A percentile compares a stretch with the other conserved stretches of the same genome.
These are phyloP conservation scores for Pollicipes pollicipes DNA, from an alignment of 1,140 invertebrate species.

Conservation along the genomic window DNA sequence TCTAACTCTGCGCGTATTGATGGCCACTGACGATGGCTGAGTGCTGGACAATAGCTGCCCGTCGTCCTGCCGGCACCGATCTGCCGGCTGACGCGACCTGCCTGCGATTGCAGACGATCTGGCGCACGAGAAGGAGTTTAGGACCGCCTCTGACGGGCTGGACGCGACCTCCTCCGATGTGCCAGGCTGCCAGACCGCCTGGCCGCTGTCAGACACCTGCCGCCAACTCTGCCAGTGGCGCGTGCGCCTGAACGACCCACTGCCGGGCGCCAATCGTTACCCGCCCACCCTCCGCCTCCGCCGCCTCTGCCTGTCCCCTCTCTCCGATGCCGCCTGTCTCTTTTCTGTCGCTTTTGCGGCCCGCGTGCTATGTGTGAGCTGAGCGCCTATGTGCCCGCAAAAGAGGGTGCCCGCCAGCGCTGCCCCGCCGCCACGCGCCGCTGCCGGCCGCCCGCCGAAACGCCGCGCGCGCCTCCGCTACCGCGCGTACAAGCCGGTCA, in stretches of 20 bases:
- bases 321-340: not conserved
- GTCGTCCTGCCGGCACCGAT: not conserved
- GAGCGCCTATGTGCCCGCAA: not conserved
- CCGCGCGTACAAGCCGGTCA: conserved; percentile 87
- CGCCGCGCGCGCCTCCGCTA: no score
- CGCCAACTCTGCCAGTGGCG: no score
- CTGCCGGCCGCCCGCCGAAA: no score
- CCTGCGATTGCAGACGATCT: conserved; percentile 62
- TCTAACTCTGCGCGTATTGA: not conserved
- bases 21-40: not conserved
- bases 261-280: no score
- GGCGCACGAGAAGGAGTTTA: conserved; percentile 90
- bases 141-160: conserved; percentile 90
- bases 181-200: conserved; percentile 53
- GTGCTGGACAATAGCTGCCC: not conserved
- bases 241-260: not conserved
- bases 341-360: not conserved
- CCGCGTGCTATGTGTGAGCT: not conserved
- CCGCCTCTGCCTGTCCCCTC: not conserved
- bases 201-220: no score
- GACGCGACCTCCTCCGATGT: conserved; percentile 89
- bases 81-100: not conserved
- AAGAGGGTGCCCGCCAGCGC: not conserved
- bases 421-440: not conserved
- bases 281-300: not conserved